phyloP scores from a whole-genome alignment of 35 echinoderm and acorn worm genomes.

The Holothuria glaberrima region DNA sequence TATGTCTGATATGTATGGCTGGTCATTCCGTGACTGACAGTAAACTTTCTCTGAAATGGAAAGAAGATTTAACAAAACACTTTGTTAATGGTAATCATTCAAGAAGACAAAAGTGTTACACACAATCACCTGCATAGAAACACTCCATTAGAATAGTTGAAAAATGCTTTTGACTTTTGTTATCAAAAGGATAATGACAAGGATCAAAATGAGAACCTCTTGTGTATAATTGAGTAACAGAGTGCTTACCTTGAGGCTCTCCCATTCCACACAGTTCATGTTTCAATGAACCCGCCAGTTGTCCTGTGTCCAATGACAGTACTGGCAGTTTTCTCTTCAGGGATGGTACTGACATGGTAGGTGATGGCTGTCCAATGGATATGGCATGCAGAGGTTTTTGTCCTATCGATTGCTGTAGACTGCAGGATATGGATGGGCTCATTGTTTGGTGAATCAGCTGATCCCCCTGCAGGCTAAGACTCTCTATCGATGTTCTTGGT shows the following conservation, averaged over 20 bases:
- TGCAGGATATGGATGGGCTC: background rate
- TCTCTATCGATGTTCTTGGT: background rate
- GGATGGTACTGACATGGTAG: slow-evolving; percentile 9
- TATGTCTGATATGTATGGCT: background rate
- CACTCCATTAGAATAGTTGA: too few relatives aligned
- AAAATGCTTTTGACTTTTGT: too few relatives aligned
- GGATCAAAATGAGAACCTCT: too few relatives aligned
- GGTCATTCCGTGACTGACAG: background rate
- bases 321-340: slow-evolving; percentile 25
- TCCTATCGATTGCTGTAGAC: slow-evolving; percentile 6
- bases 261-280: background rate
- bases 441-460: background rate
- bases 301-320: slow-evolving; percentile 35
- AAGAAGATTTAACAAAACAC: too few relatives aligned
- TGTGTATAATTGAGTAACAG: too few relatives aligned
- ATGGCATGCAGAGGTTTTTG: slow-evolving; percentile 9
- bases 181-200: too few relatives aligned
- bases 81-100: too few relatives aligned
- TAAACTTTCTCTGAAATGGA: too few relatives aligned
- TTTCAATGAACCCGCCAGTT: background rate
- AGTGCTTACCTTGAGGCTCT: background rate
- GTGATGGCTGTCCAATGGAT: background rate
- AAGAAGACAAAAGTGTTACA: too few relatives aligned
- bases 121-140: too few relatives aligned
- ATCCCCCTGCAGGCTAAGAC: background rate